Evolutionary conservation across 92 coral and sea anemone species (phyloP).

Genomic region (Paragorgia papillata): DNA sequence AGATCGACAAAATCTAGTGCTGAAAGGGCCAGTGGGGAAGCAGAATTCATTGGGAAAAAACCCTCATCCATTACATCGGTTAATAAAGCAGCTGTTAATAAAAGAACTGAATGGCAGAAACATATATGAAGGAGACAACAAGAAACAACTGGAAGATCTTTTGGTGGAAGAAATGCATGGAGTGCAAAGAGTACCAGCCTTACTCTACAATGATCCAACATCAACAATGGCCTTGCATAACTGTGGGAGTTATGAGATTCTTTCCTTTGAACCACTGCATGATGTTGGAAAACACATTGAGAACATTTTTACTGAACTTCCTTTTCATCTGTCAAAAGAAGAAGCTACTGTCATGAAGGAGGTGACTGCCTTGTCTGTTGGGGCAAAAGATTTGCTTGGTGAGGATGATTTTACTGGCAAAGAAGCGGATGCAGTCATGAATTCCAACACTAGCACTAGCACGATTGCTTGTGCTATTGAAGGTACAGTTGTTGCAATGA

Average conservation of each 20-base stretch:
- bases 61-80: background rate
- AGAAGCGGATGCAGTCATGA: too few species aligned
- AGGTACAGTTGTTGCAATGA: too few species aligned
- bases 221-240: background rate
- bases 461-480: too few species aligned
- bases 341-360: slow-evolving; percentile 11
- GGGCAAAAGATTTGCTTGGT: background rate
- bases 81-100: background rate
- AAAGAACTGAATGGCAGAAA: too few species aligned
- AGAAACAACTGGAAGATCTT: background rate
- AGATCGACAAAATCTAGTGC: slow-evolving; percentile 29
- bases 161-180: too few species aligned
- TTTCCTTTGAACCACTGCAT: too few species aligned
- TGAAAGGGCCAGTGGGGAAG: slow-evolving; percentile 34
- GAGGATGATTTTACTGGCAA: too few species aligned
- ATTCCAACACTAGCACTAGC: too few species aligned
- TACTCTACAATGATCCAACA: background rate
- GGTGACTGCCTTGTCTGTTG: background rate
- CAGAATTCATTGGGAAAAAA: background rate
- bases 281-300: too few species aligned
- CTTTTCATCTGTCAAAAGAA: slow-evolving; percentile 5
- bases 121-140: background rate
- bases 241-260: slow-evolving; percentile 1
- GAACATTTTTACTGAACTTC: slow-evolving; percentile 11
- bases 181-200: too few species aligned